Base-by-base conservation (phyloP, 1,140 invertebrate genomes). In the Calliphora vicina region DNA sequence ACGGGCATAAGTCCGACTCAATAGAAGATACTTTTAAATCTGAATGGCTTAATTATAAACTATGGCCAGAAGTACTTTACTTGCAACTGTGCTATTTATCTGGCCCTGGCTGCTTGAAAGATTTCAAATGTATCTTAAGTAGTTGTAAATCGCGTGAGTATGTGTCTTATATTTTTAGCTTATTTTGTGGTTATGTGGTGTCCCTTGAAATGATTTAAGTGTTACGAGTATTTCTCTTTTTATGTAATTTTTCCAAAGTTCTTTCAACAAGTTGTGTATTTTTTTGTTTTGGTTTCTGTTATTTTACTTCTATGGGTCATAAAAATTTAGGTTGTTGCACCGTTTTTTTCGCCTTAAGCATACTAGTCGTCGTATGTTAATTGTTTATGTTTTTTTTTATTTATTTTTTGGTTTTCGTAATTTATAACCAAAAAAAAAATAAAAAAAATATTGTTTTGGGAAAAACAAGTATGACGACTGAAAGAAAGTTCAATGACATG, bases 311-410 rank as follows among this genome's bases (percentile, higher is more conserved):
- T 67, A 12, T 67, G 20, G 61, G 61, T 67, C 61, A 67, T 67
- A 67, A 67, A 67, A 67, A 67, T 23, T 25, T 67, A 67, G 61
- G 61, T 67, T 67, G 61, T 67, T 67, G 61, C 61, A 67, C 61
- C 61, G 61, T 67, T 67, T 67, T n/a, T 57, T 67, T 67, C 61
- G 61, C 61, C 10, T 67, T 67, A 67, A 67, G 61, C 61, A 67
- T 23, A 57, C 50, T 57, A 6, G 50, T 57, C 15, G 15, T 57
- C 50, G 50, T 57, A 67, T 67, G 61, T 67, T 67, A 67, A 67
- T 67, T 67, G n/a, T 12, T 67, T 67, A 5, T 67, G n/a, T 67
- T 67, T 1, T 17, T 67, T 67, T 67, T 67, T 67, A 6, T 61
- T 61, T 61, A 17, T n/a, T 61, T 61, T 61, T 17, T 1, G 6